Conservation (phyloP, 2,797 vertebrate genomes). For the Siniperca scherzeri region DNA sequence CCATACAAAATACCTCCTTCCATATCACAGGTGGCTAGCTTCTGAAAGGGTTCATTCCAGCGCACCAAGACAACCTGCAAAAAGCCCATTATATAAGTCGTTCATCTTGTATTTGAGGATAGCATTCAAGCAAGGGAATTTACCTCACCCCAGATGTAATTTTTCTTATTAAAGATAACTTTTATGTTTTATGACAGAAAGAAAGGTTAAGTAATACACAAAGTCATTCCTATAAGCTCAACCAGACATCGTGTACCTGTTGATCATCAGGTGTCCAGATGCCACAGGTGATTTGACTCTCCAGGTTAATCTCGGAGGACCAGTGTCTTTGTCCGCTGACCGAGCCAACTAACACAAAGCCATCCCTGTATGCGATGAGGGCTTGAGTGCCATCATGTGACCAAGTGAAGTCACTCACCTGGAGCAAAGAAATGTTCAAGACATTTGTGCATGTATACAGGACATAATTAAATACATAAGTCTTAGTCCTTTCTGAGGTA, state of each 20-base stretch:
- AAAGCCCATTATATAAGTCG: background rate
- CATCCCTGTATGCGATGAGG: conserved; percentile 98
- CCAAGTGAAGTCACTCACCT: conserved; percentile 99
- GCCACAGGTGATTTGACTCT: conserved; percentile 99
- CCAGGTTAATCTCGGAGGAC: conserved; percentile 99
- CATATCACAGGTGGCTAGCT: conserved; percentile 98
- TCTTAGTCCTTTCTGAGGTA: background rate
- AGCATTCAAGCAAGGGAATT: background rate
- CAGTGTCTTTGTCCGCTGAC: conserved; percentile 99
- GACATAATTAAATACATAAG: background rate
- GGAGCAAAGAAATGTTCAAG: conserved; percentile 5
- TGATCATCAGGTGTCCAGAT: conserved; percentile 99
- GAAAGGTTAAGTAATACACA: background rate
- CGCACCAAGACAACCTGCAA: conserved; percentile 96
- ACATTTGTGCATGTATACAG: background rate
- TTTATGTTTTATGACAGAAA: background rate
- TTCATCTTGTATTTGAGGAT: background rate
- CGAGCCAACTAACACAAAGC: conserved; percentile 97
- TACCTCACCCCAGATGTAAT: background rate
- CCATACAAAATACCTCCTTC: conserved; percentile 99
- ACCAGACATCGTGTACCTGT: conserved; percentile 86
- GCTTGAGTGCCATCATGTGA: conserved; percentile 99
- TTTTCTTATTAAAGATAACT: background rate
- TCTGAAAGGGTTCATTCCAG: conserved; percentile 99
- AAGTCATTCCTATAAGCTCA: background rate